These are phyloP conservation scores for Leistus spinibarbis DNA, from an alignment of 2,888 invertebrate genomes.

Conservation along the genomic window DNA sequence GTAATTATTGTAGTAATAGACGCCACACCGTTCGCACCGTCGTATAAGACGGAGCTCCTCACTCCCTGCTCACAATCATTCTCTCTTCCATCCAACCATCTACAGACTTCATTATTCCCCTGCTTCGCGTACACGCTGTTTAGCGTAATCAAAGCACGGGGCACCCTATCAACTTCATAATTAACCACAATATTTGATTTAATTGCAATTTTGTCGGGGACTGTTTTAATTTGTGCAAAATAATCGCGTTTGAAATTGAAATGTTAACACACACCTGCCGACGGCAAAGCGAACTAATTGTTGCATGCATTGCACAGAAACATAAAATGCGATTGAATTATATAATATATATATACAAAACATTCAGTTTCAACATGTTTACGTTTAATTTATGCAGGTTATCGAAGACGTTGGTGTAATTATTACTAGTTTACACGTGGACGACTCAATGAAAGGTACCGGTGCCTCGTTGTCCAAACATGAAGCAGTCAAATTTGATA, in stretches of 20 bases:
- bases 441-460: constrained; percentile 70
- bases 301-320: constrained; percentile 32
- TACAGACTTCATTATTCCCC: constrained; percentile 27
- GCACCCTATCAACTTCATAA: constrained; percentile 37
- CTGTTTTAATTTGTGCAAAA: constrained; percentile 46
- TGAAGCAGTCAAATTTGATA: constrained; percentile 75
- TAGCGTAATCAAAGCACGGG: constrained; percentile 29
- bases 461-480: constrained; percentile 75
- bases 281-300: constrained; percentile 30
- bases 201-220: constrained; percentile 47
- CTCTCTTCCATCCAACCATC: neutral
- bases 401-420: constrained; percentile 21
- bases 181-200: constrained; percentile 45
- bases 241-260: constrained; percentile 41
- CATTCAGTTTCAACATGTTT: neutral
- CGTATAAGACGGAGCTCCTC: constrained; percentile 17
- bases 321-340: neutral
- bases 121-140: constrained; percentile 19
- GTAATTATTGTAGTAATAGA: constrained; percentile 45
- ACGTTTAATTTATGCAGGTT: constrained; percentile 12
- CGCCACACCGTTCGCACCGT: constrained; percentile 41
- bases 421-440: constrained; percentile 61
- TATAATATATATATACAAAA: neutral
- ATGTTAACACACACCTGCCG: constrained; percentile 3
- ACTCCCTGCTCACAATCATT: neutral